A percentile compares a stretch with the other conserved stretches of the same genome.
phyloP scores from a whole-genome alignment of 1,140 invertebrate genomes.

The Pantala flavescens region DNA sequence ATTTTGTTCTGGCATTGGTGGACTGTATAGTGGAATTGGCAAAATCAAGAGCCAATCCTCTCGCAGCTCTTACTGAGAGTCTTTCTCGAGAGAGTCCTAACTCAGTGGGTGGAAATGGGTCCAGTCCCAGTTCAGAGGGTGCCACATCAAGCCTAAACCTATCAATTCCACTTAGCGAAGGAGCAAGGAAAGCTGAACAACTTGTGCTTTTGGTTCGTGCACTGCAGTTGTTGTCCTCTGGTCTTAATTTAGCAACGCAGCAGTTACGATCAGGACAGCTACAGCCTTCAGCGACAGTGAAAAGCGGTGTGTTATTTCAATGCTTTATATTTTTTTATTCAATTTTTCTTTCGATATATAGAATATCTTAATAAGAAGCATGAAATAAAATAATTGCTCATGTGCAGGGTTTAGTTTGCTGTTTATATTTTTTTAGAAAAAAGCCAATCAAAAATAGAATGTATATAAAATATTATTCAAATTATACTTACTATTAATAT shows the following conservation, averaged over 20 bases:
- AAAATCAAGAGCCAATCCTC: slow-evolving; percentile 58
- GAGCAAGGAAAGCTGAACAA: slow-evolving; percentile 65
- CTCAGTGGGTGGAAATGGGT: slow-evolving; percentile 38
- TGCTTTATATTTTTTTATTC: slow-evolving; percentile 6
- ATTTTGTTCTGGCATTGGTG: slow-evolving; percentile 82
- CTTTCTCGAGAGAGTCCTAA: slow-evolving; percentile 26
- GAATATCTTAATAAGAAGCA: too few species aligned
- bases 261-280: slow-evolving; percentile 73
- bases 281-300: slow-evolving; percentile 81
- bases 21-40: slow-evolving; percentile 85
- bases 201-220: slow-evolving; percentile 82
- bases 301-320: slow-evolving; percentile 50
- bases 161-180: slow-evolving; percentile 25
- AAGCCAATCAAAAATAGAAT: too few species aligned
- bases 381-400: too few species aligned
- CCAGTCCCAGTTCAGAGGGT: slow-evolving; percentile 31
- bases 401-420: too few species aligned
- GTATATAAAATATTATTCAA: too few species aligned
- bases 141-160: not conserved
- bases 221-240: slow-evolving; percentile 84
- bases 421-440: too few species aligned
- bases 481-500: too few species aligned
- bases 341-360: not conserved
- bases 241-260: slow-evolving; percentile 78
- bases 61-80: slow-evolving; percentile 44